These are phyloP conservation scores for Microplitis demolitor DNA, from an alignment of 1,140 invertebrate species.

Conservation along the genomic window DNA sequence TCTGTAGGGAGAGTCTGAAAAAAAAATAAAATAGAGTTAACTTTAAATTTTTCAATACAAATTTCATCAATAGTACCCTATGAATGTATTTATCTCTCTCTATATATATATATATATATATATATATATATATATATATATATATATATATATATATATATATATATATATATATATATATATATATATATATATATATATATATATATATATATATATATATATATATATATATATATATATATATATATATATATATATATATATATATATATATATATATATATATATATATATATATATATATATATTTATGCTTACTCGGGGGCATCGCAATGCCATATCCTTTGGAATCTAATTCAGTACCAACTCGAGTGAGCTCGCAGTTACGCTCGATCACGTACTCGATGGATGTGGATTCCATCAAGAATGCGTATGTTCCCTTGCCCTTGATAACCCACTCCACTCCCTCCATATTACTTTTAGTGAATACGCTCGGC, in stretches of 20 bases:
- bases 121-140: background rate
- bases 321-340: constrained; percentile 92
- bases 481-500: constrained; percentile 83
- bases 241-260: background rate
- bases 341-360: constrained; percentile 91
- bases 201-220: background rate
- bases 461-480: constrained; percentile 85
- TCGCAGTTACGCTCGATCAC: constrained; percentile 90
- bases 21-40: background rate
- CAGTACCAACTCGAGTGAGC: constrained; percentile 85
- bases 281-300: background rate
- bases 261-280: background rate
- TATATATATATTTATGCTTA: constrained; percentile 59
- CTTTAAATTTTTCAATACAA: background rate
- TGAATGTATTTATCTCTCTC: too few species aligned
- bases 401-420: constrained; percentile 91
- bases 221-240: background rate
- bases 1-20: constrained; percentile 81
- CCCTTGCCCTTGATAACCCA: constrained; percentile 83
- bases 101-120: background rate
- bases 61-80: background rate
- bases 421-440: constrained; percentile 91
- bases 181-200: background rate
- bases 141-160: background rate
- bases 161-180: background rate